phyloP scores from a whole-genome alignment of 2,113 vertebrate genomes.

The Cynocephalus volans region DNA sequence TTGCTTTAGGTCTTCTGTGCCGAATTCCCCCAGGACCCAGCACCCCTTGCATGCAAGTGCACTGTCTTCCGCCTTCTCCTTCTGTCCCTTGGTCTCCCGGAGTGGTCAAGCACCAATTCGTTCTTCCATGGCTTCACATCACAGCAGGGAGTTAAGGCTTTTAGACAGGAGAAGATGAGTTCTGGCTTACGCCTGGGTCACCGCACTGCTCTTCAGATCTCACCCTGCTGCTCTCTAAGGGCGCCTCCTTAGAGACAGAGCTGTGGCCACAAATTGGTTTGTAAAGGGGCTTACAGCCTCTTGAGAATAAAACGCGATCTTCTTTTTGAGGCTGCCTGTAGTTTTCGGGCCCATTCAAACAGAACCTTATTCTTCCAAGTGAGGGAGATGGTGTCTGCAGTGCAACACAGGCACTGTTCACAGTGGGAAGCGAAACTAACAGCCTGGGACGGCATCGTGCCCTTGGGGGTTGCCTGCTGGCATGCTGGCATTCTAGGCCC shows the following conservation, averaged over 20 bases:
- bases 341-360: fast-evolving
- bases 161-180: not conserved
- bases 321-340: not conserved
- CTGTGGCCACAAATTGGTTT: not conserved
- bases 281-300: not conserved
- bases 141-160: not conserved
- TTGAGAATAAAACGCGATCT: fast-evolving
- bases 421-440: not conserved
- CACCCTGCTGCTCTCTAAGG: too few species aligned
- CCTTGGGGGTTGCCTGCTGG: not conserved
- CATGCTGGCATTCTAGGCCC: not conserved
- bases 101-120: fast-evolving
- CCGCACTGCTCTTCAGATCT: not conserved
- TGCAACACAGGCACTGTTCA: not conserved
- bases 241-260: not conserved
- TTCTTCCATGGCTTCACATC: fast-evolving
- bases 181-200: not conserved
- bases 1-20: not conserved
- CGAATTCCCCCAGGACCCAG: fast-evolving
- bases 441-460: too few species aligned
- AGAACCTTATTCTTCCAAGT: not conserved
- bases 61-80: not conserved
- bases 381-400: not conserved
- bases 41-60: fast-evolving
- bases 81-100: fast-evolving